Evolutionary conservation across 2,888 invertebrate species (phyloP).

Genomic region (Unio pictorum): DNA sequence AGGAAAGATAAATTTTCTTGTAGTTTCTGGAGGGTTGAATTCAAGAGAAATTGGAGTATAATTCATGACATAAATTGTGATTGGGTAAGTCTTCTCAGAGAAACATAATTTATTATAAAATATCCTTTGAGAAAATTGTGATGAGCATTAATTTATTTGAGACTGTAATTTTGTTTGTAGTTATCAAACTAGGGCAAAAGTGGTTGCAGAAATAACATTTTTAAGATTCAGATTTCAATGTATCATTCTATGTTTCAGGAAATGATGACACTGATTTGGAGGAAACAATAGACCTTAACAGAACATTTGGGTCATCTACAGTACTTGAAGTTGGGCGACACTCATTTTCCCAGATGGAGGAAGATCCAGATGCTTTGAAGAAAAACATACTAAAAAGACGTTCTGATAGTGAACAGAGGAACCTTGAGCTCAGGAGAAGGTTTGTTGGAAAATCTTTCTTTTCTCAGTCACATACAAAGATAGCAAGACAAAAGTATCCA

Average conservation of each 20-base stretch:
- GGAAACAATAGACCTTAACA: constrained; percentile 75
- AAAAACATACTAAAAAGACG: constrained; percentile 25
- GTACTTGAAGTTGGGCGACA: constrained; percentile 79
- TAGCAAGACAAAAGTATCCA: not conserved
- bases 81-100: no score
- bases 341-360: constrained; percentile 87
- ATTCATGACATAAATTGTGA: no score
- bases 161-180: no score
- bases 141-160: no score
- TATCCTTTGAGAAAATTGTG: no score
- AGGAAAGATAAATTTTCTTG: no score
- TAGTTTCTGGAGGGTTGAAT: no score
- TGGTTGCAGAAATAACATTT: not conserved
- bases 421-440: constrained; percentile 47
- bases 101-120: no score
- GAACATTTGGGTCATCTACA: constrained; percentile 77
- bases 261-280: constrained; percentile 63
- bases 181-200: not conserved
- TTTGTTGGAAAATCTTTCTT: constrained; percentile 8
- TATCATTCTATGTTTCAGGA: not conserved
- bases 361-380: constrained; percentile 80
- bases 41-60: no score
- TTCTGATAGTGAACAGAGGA: constrained; percentile 34
- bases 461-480: not conserved
- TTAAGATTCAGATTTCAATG: not conserved